phyloP scores from a whole-genome alignment of 2,888 invertebrate species.

The Leptopilina myrica region DNA sequence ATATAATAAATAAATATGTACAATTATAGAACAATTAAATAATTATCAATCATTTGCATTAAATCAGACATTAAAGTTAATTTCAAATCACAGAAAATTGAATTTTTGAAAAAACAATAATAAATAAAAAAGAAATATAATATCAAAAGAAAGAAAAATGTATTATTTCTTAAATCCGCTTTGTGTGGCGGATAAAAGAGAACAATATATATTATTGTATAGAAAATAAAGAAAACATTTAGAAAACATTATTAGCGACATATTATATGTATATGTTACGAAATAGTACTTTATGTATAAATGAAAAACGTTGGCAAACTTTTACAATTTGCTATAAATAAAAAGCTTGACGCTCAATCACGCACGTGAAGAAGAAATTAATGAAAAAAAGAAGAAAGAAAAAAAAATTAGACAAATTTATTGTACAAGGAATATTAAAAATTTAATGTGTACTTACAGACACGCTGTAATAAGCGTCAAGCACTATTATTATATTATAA shows the following conservation, averaged over 20 bases:
- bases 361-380: constrained; percentile 4
- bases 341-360: constrained; percentile 11
- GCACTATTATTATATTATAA: neutral
- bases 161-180: constrained; percentile 12
- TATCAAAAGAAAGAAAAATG: neutral
- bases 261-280: neutral
- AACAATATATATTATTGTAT: neutral
- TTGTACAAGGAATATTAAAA: neutral
- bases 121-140: too few relatives aligned
- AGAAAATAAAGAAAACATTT: neutral
- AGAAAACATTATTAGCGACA: constrained; percentile 27
- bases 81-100: too few relatives aligned
- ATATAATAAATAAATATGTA: too few relatives aligned
- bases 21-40: too few relatives aligned
- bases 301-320: constrained; percentile 19
- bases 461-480: constrained; percentile 1
- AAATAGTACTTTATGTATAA: constrained; percentile 2
- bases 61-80: too few relatives aligned
- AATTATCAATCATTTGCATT: too few relatives aligned
- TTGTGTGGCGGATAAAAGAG: constrained; percentile 9
- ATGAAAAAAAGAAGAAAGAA: too few relatives aligned
- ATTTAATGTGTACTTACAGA: constrained; percentile 33
- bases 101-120: too few relatives aligned
- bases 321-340: constrained; percentile 32
- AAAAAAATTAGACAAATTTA: constrained; percentile 18